Percentiles rank a stretch among this genome's conserved stretches.
These are phyloP conservation scores for Phataginus tetradactyla DNA, from an alignment of 2,797 vertebrate species.

Conservation along the genomic window DNA sequence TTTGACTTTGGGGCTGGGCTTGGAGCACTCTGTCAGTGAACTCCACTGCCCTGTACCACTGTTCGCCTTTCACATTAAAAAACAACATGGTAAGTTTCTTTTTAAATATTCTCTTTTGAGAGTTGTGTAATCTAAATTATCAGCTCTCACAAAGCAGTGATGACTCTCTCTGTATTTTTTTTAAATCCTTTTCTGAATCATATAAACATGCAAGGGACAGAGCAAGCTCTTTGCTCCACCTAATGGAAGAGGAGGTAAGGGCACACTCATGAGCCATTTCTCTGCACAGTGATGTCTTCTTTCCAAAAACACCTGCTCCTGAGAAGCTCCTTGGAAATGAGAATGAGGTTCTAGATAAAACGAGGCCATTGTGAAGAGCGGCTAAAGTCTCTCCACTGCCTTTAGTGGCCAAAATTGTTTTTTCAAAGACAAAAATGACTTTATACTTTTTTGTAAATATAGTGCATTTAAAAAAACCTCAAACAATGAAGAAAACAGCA, in stretches of 20 bases:
- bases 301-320: not conserved
- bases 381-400: not conserved
- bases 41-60: rapidly evolving
- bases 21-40: not conserved
- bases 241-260: constrained; percentile 46
- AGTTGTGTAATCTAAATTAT: not conserved
- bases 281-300: not conserved
- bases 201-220: not conserved
- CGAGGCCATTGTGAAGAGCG: not conserved
- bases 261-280: not conserved
- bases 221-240: constrained; percentile 59
- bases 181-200: not conserved
- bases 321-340: not conserved
- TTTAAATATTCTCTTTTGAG: not conserved
- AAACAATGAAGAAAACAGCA: not conserved
- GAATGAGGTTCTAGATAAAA: not conserved
- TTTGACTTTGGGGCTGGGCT: not conserved
- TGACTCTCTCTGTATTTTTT: not conserved
- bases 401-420: not conserved
- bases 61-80: not conserved
- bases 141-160: not conserved
- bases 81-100: not conserved
- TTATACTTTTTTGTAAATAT: not conserved
- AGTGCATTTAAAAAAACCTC: not conserved
- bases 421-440: not conserved